A percentile compares a stretch with the other conserved stretches of the same genome.
Conservation (phyloP, 2,797 vertebrate species). For the Taeniopygia guttata region DNA sequence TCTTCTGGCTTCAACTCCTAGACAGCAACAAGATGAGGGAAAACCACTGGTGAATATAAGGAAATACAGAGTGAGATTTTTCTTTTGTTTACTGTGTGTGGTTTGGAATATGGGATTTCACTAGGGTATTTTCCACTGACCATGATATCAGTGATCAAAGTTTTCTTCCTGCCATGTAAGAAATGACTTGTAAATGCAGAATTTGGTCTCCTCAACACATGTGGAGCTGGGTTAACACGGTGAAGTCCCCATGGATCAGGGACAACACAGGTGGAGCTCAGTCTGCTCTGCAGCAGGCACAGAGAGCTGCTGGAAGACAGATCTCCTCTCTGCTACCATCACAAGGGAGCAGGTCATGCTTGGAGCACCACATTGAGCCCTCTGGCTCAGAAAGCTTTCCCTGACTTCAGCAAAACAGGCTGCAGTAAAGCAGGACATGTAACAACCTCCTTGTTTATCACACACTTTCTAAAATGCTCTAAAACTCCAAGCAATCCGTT, state of each 20-base stretch:
- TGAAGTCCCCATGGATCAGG: not conserved
- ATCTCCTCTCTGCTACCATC: not conserved
- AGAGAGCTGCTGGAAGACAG: not conserved
- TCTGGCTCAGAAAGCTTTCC: not conserved
- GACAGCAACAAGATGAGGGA: not conserved
- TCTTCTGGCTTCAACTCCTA: not conserved
- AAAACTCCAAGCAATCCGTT: not conserved
- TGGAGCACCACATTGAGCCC: not conserved
- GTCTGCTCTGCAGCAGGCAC: not conserved
- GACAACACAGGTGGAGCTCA: not conserved
- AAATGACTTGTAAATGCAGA: not conserved
- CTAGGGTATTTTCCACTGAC: not conserved
- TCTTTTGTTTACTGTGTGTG: not conserved
- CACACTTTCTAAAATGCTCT: not conserved
- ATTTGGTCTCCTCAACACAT: accelerated
- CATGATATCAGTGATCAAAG: not conserved
- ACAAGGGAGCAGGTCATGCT: not conserved
- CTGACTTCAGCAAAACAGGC: slow-evolving; percentile 11
- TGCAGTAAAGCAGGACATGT: not conserved
- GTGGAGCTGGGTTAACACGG: not conserved
- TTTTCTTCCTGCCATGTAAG: not conserved
- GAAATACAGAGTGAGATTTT: not conserved
- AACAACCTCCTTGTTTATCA: not conserved
- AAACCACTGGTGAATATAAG: not conserved
- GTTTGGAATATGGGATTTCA: not conserved